Conservation (phyloP, 2,888 invertebrate species). For the Linyphia triangularis region DNA sequence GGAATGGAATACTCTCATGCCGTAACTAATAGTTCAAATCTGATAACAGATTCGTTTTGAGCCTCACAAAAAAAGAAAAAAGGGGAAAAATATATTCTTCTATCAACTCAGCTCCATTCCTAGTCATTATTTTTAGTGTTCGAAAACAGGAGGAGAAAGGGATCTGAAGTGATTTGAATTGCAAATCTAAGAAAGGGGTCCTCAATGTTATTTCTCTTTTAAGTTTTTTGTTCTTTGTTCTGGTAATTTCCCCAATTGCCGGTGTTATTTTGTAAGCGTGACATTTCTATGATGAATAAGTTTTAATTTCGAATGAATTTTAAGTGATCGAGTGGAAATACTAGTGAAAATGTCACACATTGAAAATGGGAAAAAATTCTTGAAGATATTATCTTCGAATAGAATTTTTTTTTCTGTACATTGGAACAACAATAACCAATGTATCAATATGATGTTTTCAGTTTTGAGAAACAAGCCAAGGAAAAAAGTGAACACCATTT, state of each 20-base stretch:
- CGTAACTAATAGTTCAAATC: neutral
- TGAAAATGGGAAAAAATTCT: too few species aligned
- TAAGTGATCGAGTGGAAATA: neutral
- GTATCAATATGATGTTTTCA: too few species aligned
- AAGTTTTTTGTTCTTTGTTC: neutral
- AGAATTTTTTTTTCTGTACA: too few species aligned
- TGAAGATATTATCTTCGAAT: too few species aligned
- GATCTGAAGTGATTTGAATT: slow-evolving; percentile 22
- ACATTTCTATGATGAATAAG: neutral
- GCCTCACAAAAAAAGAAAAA: neutral
- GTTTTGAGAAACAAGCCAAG: too few species aligned
- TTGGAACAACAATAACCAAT: too few species aligned
- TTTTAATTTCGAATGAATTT: neutral
- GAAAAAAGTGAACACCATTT: too few species aligned
- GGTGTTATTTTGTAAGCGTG: neutral
- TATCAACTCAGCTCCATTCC: neutral
- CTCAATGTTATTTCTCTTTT: neutral
- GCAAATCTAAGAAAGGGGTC: neutral
- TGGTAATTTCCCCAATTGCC: neutral
- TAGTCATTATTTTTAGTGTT: slow-evolving; percentile 30
- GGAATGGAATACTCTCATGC: neutral
- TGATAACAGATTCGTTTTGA: neutral
- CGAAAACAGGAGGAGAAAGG: neutral
- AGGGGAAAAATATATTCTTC: neutral
- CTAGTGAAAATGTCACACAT: neutral